Conservation (phyloP, 2,888 invertebrate genomes). For the Helicoverpa assulta region DNA sequence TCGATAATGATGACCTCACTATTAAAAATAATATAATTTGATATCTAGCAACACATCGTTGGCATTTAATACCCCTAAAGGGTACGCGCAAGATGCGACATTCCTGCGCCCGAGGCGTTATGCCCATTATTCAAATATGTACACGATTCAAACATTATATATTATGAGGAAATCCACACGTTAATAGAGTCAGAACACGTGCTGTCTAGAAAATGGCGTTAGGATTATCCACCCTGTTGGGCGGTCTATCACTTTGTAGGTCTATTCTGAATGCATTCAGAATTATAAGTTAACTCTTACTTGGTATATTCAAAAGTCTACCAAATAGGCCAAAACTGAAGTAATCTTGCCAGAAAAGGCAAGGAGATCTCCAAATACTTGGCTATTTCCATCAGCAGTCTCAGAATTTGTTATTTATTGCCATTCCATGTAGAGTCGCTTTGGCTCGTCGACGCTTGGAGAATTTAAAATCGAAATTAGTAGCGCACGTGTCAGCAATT, state of each 20-base stretch:
- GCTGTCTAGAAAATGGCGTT: conserved; percentile 49
- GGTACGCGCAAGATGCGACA: conserved; percentile 29
- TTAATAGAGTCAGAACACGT: conserved; percentile 51
- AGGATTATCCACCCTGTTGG: conserved; percentile 36
- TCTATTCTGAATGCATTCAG: neutral
- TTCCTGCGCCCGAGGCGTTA: conserved; percentile 38
- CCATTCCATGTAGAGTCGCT: neutral
- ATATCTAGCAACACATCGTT: neutral
- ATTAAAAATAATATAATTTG: conserved; percentile 8
- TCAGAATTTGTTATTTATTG: neutral
- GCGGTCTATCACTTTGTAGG: conserved; percentile 33
- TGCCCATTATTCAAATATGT: conserved; percentile 50
- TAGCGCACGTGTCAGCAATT: neutral
- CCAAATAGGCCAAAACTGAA: no score
- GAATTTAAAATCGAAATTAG: neutral
- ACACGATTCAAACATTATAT: conserved; percentile 47
- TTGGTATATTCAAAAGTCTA: no score
- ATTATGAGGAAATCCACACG: conserved; percentile 48
- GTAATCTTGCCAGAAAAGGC: no score
- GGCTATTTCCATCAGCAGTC: neutral
- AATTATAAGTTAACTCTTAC: neutral
- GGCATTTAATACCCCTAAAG: conserved; percentile 10
- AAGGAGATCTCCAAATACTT: neutral
- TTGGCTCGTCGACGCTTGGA: neutral
- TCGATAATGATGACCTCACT: neutral